Evolutionary conservation across 2,113 vertebrate genomes (phyloP), one percentile per base, ranked within the genome.

Genomic region (Hucho hucho): DNA sequence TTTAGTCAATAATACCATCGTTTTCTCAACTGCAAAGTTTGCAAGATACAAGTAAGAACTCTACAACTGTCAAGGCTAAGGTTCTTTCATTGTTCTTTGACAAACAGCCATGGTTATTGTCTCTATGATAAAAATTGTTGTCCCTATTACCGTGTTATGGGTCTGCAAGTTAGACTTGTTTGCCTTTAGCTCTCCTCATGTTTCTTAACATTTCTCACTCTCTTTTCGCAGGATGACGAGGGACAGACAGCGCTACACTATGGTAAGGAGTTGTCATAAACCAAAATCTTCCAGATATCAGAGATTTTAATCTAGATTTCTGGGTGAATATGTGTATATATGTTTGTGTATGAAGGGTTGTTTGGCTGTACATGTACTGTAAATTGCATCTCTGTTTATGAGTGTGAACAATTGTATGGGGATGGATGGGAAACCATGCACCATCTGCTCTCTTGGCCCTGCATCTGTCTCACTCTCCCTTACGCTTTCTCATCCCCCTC

Each of bases 211-310:
- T 79, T 74, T 79, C 6, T 91, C 73, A 93, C 22, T 87, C 79
- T 72, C 59, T 75, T 92, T 81, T 95, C 91, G 6, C 90, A 99
- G 97, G 97, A 98, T 11, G 94, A 95, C 83, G 97, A 99, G 94
- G 97, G 97, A 82, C 97, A 99, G 90, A 99, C 97, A 61, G 95
- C 97, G 2, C 92, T 99, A 84, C 97, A 99, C 93, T 98, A 99
- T 64, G 97, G 97, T 99, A 96, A 97, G 97, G 79, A 79, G 72
- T 24, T 69, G 32, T 43, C 4, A 75, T 49, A 25, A 68, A n/a
- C 32, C 28, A 16, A 37, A 67, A 2, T n/a, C 66, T 22, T 65
- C 24, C 20, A 13, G 11, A 63, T 9, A 22, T n/a, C 9, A n/a
- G n/a, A 63, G 9, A 22, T 6, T 63, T 9, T 14, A 16, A 14